phyloP scores from a whole-genome alignment of 2,888 invertebrate species.

The Chymomyza procnemis region DNA sequence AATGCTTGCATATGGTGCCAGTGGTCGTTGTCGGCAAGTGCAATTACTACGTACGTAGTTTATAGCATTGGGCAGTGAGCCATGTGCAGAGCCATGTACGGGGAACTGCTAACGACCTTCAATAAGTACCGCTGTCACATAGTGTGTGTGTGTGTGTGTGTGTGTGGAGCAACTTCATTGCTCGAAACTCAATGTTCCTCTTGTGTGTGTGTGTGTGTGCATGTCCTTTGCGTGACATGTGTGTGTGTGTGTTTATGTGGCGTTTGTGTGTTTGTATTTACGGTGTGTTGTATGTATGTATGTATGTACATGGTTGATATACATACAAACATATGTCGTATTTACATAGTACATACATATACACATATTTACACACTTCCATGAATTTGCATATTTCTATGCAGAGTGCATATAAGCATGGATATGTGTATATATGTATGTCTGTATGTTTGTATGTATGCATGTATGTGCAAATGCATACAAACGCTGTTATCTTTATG shows the following conservation, averaged over 20 bases:
- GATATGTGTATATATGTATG: not conserved
- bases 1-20: conserved; percentile 12
- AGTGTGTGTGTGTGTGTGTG: not conserved
- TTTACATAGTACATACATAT: too few relatives aligned
- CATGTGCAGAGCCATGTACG: not conserved
- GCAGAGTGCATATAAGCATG: too few relatives aligned
- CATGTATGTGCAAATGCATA: too few relatives aligned
- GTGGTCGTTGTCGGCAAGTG: not conserved
- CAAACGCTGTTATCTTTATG: too few relatives aligned
- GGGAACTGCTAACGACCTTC: conserved; percentile 50
- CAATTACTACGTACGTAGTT: conserved; percentile 10
- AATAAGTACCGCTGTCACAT: conserved; percentile 15
- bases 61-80: conserved; percentile 45
- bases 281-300: conserved; percentile 3
- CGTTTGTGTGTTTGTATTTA: conserved; percentile 25
- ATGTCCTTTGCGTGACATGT: too few relatives aligned
- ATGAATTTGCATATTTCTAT: too few relatives aligned
- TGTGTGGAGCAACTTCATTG: not conserved
- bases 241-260: conserved; percentile 19
- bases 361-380: too few relatives aligned
- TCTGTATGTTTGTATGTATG: too few relatives aligned
- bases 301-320: too few relatives aligned
- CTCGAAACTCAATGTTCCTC: not conserved
- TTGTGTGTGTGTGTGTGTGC: conserved; percentile 8
- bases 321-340: too few relatives aligned